These are phyloP conservation scores for Isaurus tuberculatus DNA, from an alignment of 92 coral and sea anemone genomes.

Conservation along the genomic window DNA sequence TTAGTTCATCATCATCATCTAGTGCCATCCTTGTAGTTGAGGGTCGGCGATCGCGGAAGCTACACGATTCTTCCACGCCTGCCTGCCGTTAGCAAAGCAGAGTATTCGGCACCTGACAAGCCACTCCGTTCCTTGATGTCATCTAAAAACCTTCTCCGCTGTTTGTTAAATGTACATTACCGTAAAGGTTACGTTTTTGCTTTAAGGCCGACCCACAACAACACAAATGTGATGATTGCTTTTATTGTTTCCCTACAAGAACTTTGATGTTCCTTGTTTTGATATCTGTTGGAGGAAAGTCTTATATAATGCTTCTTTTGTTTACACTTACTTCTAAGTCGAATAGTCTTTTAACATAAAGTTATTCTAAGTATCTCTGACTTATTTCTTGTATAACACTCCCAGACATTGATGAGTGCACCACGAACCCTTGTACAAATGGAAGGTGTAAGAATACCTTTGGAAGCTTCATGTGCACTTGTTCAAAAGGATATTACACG, in stretches of 20 bases:
- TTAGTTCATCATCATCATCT: no score
- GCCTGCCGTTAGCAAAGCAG: not conserved
- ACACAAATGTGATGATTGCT: no score
- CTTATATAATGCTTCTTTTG: not conserved
- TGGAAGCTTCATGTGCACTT: conserved; percentile 91
- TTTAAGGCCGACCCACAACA: no score
- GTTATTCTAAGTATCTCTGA: not conserved
- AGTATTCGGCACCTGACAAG: not conserved
- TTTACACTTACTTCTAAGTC: no score
- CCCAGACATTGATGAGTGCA: conserved; percentile 88
- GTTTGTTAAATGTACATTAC: no score
- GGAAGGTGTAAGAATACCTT: conserved; percentile 86
- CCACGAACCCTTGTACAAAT: conserved; percentile 81
- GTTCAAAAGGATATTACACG: conserved; percentile 71
- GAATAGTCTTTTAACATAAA: no score
- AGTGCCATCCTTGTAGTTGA: no score
- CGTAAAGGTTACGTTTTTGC: no score
- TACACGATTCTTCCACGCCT: no score
- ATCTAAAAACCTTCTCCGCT: no score
- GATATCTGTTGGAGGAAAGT: not conserved
- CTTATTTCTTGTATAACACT: not conserved
- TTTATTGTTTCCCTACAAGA: not conserved
- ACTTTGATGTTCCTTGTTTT: not conserved
- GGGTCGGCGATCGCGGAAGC: no score
- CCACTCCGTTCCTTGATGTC: no score